Conservation (phyloP, 2,113 vertebrate species). For the Pagrus major region DNA sequence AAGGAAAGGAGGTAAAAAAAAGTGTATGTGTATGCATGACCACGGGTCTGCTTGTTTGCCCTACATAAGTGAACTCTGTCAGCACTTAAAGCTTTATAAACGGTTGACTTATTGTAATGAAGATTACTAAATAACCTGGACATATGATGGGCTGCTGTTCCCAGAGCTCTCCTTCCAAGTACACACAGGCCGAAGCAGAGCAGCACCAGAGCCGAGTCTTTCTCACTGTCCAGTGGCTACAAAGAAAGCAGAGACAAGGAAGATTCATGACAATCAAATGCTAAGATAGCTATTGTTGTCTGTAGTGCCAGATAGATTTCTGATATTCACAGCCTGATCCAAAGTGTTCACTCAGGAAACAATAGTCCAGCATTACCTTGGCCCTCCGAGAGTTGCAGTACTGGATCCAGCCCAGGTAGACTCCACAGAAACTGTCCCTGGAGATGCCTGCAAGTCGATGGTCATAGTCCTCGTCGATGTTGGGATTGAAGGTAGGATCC, state of each 20-base stretch:
- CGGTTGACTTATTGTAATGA: neutral
- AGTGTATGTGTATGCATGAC: neutral
- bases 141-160: constrained; percentile 98
- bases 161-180: constrained; percentile 95
- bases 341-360: neutral
- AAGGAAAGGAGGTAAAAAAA: neutral
- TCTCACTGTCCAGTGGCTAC: constrained; percentile 94
- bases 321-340: neutral
- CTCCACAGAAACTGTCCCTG: constrained; percentile 95
- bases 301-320: neutral
- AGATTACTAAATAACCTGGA: constrained; percentile 88
- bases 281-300: too few relatives aligned
- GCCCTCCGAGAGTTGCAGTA: constrained; percentile 94
- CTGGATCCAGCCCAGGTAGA: constrained; percentile 97
- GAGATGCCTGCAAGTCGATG: constrained; percentile 96
- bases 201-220: constrained; percentile 92
- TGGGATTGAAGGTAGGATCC: constrained; percentile 98
- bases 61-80: neutral
- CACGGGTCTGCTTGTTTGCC: neutral
- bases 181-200: constrained; percentile 97
- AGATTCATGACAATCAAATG: neutral
- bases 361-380: constrained; percentile 83
- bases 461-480: constrained; percentile 99
- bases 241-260: neutral
- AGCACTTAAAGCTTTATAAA: neutral